Conservation (phyloP, 1,140 invertebrate genomes). For the Heliconius melpomene region DNA sequence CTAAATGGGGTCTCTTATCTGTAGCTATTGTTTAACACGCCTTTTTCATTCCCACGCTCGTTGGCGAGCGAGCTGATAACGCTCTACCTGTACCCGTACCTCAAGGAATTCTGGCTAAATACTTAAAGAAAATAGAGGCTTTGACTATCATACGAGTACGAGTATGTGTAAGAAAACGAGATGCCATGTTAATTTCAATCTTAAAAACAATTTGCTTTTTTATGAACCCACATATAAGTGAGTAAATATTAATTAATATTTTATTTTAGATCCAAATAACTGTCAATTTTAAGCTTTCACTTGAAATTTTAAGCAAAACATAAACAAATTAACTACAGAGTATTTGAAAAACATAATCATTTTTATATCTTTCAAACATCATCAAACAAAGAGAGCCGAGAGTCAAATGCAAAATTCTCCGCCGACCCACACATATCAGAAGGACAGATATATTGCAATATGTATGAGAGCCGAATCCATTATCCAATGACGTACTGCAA, state of each 20-base stretch:
- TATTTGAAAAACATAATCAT: conserved; percentile 23
- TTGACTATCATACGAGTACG: background rate
- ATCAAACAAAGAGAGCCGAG: conserved; percentile 67
- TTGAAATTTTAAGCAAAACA: background rate
- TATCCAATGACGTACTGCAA: conserved; percentile 79
- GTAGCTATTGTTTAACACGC: conserved; percentile 77
- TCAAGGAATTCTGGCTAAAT: conserved; percentile 46
- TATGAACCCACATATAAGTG: background rate
- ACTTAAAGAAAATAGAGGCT: conserved; percentile 28
- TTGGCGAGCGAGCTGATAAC: conserved; percentile 66
- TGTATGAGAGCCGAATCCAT: conserved; percentile 74
- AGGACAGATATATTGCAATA: conserved; percentile 68
- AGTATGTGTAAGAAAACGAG: background rate
- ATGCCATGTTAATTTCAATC: background rate
- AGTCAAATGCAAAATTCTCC: conserved; percentile 75
- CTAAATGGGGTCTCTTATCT: conserved; percentile 77
- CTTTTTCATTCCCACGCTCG: conserved; percentile 78
- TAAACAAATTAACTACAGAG: background rate
- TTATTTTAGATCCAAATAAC: background rate
- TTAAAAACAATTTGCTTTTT: background rate
- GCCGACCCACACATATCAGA: conserved; percentile 63
- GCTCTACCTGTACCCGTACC: conserved; percentile 60
- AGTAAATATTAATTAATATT: background rate
- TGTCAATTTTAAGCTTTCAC: background rate
- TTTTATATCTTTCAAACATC: conserved; percentile 66